These are phyloP conservation scores for Eupsilia transversa DNA, from an alignment of 2,888 invertebrate species.

Conservation along the genomic window DNA sequence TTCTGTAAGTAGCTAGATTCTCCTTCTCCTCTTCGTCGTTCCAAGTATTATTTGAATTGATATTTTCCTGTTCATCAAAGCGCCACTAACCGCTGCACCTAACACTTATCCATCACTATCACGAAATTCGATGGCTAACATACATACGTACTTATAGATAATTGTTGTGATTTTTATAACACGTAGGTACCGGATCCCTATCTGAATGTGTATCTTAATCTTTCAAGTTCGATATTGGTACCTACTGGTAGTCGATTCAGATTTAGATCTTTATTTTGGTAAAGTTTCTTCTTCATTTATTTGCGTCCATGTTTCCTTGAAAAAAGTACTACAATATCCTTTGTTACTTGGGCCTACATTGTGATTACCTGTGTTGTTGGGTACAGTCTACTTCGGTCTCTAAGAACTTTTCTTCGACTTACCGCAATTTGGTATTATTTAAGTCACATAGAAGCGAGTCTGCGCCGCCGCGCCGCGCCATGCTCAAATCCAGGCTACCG, in stretches of 20 bases:
- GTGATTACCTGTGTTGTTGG: neutral
- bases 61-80: neutral
- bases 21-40: neutral
- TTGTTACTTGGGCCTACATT: neutral
- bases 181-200: constrained; percentile 54
- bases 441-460: too few relatives aligned
- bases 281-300: neutral
- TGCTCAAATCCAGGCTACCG: too few relatives aligned
- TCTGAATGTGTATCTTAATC: constrained; percentile 66
- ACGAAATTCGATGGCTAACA: constrained; percentile 26
- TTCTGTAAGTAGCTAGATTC: neutral
- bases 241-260: constrained; percentile 36
- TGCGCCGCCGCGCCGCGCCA: too few relatives aligned
- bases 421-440: too few relatives aligned
- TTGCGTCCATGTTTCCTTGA: neutral
- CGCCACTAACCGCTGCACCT: too few relatives aligned
- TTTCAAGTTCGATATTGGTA: constrained; percentile 57
- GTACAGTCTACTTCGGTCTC: neutral
- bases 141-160: constrained; percentile 43
- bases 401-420: too few relatives aligned
- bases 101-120: constrained; percentile 21
- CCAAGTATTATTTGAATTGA: neutral
- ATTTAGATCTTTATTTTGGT: constrained; percentile 10
- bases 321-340: neutral
- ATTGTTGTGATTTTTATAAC: constrained; percentile 74